phyloP scores from a whole-genome alignment of 2,113 vertebrate species.

The Heterotis niloticus region DNA sequence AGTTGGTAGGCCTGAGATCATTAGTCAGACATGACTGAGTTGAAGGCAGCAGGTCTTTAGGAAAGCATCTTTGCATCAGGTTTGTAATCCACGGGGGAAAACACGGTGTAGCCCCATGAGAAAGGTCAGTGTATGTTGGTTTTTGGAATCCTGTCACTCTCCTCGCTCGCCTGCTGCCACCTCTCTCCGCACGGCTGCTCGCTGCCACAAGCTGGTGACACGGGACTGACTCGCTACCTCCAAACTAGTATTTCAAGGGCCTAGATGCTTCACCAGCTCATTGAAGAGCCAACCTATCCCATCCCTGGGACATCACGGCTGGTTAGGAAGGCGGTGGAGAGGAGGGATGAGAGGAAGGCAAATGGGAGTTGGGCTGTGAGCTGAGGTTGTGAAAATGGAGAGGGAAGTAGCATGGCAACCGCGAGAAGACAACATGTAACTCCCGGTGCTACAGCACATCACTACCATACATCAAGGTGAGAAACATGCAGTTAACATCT shows the following conservation, averaged over 20 bases:
- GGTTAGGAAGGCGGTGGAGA: conserved; percentile 20
- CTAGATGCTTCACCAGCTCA: conserved; percentile 35
- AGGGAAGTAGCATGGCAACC: neutral
- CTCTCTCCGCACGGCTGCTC: neutral
- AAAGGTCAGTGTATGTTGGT: neutral
- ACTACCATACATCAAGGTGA: neutral
- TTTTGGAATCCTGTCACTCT: neutral
- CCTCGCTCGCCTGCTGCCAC: neutral
- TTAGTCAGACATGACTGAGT: neutral
- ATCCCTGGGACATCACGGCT: conserved; percentile 18
- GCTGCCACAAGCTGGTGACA: neutral
- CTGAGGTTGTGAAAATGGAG: neutral
- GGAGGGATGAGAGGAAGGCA: neutral
- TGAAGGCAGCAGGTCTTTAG: neutral
- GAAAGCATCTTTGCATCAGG: too few species aligned
- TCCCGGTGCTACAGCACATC: neutral
- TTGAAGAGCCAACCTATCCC: conserved; percentile 36
- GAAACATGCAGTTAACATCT: neutral
- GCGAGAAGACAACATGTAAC: conserved; percentile 1
- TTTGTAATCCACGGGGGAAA: neutral
- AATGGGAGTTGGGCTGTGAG: conserved; percentile 1
- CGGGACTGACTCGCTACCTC: neutral
- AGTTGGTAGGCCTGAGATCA: neutral
- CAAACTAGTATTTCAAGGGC: neutral
- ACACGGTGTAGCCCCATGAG: neutral